Base-by-base conservation (phyloP, 2,888 invertebrate genomes). In the Acutogordius australiensis region DNA sequence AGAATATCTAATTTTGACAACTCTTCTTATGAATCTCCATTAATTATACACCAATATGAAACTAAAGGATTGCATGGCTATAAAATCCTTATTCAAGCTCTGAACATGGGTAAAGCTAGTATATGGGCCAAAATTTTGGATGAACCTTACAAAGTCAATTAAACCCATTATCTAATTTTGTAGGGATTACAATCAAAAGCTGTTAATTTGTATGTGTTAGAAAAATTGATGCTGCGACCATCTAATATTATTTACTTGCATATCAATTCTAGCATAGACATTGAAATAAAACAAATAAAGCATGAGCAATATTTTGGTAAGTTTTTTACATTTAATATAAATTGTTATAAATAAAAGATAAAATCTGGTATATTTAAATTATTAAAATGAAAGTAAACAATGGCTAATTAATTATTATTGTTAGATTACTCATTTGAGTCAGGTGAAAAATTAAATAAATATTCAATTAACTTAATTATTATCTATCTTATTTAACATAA, bases 11-110 rank as follows among this genome's bases (percentile, higher is more conserved):
- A 51, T n/a, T 51, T 51, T 51, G 18, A 51, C 4, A 51, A 51
- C 23, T 51, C 51, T 21, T 51, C 51, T n/a, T 51, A 51, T 51
- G 23, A 51, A 51, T n/a, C 51, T 4, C 51, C 51, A n/a, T 4
- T 4, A n/a, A n/a, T 26, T 26, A 51, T 51, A n/a, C 8, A 4
- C 4, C 4, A n/a, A n/a, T 21, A n/a, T 4, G 51, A 51, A 51
- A 51, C 4, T 4, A 23, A 51, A n/a, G 51, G 51, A 21, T 21
- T 8, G 4, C 51, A 51, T 51, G 51, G 51, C 23, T 51, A 51
- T 23, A 51, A n/a, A 26, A 23, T 51, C 23, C 23, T 51, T n/a
- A 51, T 51, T 51, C 18, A 51, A 51, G 51, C 51, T n/a, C 51
- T n/a, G 8, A 51, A 51, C 8, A 51, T 26, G 8, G 51, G 51